These are phyloP conservation scores for Enteromius mattozi DNA, from an alignment of 2,797 vertebrate species.

Conservation along the genomic window DNA sequence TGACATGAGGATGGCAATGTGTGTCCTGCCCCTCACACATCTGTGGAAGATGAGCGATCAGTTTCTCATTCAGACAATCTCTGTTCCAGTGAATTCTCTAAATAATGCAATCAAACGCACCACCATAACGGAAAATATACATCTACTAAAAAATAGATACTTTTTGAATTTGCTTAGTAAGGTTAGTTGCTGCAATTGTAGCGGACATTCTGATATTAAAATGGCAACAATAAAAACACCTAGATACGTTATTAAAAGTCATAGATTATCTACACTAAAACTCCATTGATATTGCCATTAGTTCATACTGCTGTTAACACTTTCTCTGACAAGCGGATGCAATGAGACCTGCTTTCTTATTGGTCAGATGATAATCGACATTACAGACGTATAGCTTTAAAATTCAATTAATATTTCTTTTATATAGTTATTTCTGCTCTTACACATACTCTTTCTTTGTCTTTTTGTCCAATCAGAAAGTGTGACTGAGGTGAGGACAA, in stretches of 20 bases:
- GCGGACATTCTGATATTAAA: neutral
- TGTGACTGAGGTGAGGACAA: slow-evolving; percentile 96
- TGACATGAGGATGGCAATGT: neutral
- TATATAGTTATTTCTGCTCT: neutral
- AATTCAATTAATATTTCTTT: neutral
- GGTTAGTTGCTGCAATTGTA: neutral
- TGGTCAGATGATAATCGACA: neutral
- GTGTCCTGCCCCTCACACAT: neutral
- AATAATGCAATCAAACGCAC: neutral
- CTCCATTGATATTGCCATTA: neutral
- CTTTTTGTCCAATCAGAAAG: slow-evolving; percentile 80
- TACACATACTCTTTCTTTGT: slow-evolving; percentile 9
- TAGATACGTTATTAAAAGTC: neutral
- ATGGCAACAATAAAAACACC: neutral
- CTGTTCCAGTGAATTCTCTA: neutral
- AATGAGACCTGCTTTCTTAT: neutral
- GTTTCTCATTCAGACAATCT: neutral
- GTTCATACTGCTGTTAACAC: neutral
- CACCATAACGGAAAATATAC: neutral
- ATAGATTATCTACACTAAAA: neutral
- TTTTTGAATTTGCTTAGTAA: neutral
- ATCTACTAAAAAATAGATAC: neutral
- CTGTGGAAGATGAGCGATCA: neutral
- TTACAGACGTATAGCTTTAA: neutral
- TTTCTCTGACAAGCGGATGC: neutral